Evolutionary conservation across 2,113 vertebrate genomes (phyloP).

Genomic region (Phycodurus eques): DNA sequence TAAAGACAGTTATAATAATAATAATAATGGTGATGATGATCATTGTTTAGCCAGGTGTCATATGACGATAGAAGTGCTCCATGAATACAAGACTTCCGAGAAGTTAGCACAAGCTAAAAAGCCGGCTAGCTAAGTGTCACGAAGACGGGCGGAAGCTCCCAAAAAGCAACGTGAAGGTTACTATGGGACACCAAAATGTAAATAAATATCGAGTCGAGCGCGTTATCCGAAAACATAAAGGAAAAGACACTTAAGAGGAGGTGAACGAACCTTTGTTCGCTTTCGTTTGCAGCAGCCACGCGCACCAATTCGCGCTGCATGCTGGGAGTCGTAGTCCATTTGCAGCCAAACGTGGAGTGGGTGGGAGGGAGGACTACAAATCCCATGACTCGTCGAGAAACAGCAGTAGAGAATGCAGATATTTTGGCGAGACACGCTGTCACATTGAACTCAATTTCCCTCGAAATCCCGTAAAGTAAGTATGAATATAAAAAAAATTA

Average conservation of each 20-base stretch:
- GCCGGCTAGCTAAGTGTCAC: background rate
- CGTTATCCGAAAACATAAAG: background rate
- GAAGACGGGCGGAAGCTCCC: background rate
- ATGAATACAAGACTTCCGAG: background rate
- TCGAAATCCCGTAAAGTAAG: too few species aligned
- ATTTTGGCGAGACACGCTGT: too few species aligned
- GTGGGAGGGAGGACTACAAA: conserved; percentile 50
- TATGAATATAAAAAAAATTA: too few species aligned
- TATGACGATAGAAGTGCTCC: background rate
- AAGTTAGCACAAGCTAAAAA: background rate
- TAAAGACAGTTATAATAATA: background rate
- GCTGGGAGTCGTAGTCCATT: conserved; percentile 48
- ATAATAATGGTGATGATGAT: background rate
- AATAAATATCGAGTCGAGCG: background rate
- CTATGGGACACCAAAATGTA: background rate
- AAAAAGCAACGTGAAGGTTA: background rate
- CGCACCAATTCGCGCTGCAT: conserved; percentile 10
- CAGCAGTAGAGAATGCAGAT: conserved; percentile 3
- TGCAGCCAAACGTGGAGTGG: background rate
- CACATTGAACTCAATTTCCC: too few species aligned
- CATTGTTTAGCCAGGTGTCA: background rate
- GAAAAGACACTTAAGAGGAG: background rate
- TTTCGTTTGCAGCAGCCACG: conserved; percentile 15
- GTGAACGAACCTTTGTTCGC: conserved; percentile 23
- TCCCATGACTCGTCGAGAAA: conserved; percentile 21